Evolutionary conservation across 2,113 vertebrate genomes (phyloP).

Genomic region (Pygoscelis antarcticus): DNA sequence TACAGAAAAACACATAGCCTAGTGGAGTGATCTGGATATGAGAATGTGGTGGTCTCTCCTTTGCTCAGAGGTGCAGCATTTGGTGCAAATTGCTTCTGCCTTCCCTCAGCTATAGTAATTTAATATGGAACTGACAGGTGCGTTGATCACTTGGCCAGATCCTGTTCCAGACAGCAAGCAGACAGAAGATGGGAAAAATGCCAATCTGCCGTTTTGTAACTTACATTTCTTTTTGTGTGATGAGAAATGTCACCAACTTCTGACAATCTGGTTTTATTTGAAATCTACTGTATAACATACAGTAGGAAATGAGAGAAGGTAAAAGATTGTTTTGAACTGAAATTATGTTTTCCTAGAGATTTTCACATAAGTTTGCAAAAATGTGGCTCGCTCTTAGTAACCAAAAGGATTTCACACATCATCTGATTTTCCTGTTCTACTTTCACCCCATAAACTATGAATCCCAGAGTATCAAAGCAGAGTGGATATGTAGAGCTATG

Average conservation of each 20-base stretch:
- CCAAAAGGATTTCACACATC: not conserved
- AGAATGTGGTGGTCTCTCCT: not conserved
- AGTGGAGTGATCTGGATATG: not conserved
- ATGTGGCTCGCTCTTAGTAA: not conserved
- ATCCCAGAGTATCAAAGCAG: not conserved
- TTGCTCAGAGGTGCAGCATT: not conserved
- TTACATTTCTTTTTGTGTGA: not conserved
- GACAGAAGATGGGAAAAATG: not conserved
- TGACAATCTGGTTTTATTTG: not conserved
- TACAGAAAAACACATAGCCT: not conserved
- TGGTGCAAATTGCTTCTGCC: not conserved
- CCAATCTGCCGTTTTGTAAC: not conserved
- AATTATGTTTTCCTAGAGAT: not conserved
- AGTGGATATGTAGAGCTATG: not conserved
- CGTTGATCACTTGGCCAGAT: not conserved
- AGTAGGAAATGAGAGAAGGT: not conserved
- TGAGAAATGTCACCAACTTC: not conserved
- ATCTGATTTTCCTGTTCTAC: not conserved
- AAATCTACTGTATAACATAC: not conserved
- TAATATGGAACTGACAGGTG: not conserved
- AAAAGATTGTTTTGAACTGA: not conserved
- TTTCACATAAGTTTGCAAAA: not conserved
- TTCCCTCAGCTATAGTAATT: not conserved
- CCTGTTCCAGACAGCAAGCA: not conserved
- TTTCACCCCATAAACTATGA: not conserved